These are phyloP conservation scores for Diorhabda sublineata DNA, from an alignment of 1,140 invertebrate species.

Conservation along the genomic window DNA sequence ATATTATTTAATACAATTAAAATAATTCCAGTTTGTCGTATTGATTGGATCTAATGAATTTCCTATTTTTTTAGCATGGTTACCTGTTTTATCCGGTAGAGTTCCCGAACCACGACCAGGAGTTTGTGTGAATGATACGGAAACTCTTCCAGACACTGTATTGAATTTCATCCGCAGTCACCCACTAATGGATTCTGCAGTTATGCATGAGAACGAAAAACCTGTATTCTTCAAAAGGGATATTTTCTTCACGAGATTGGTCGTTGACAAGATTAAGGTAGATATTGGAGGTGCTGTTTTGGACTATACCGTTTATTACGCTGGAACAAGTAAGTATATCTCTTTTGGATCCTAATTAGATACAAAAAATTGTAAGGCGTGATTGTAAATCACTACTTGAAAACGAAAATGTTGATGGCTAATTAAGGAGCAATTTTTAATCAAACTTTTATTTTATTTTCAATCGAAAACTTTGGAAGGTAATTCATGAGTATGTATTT, in stretches of 20 bases:
- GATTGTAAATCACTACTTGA: no score
- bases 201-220: slow-evolving; percentile 71
- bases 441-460: no score
- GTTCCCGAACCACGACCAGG: slow-evolving; percentile 82
- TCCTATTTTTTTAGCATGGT: slow-evolving; percentile 66
- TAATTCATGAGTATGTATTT: no score
- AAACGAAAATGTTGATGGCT: no score
- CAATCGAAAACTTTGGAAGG: no score
- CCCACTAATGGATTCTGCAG: slow-evolving; percentile 86
- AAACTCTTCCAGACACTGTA: slow-evolving; percentile 72
- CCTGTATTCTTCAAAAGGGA: slow-evolving; percentile 79
- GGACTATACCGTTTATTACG: slow-evolving; percentile 74
- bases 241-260: slow-evolving; percentile 71
- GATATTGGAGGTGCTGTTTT: slow-evolving; percentile 58
- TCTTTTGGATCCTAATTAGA: no score
- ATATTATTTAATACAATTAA: neutral
- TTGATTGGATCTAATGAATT: slow-evolving; percentile 45
- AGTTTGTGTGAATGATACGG: slow-evolving; percentile 78
- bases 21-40: neutral
- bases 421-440: no score
- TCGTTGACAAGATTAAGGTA: slow-evolving; percentile 69
- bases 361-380: no score
- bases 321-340: slow-evolving; percentile 64
- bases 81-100: slow-evolving; percentile 61
- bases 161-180: slow-evolving; percentile 88